Base-by-base conservation (phyloP, 2,113 vertebrate species). In the Gavialis gangeticus region DNA sequence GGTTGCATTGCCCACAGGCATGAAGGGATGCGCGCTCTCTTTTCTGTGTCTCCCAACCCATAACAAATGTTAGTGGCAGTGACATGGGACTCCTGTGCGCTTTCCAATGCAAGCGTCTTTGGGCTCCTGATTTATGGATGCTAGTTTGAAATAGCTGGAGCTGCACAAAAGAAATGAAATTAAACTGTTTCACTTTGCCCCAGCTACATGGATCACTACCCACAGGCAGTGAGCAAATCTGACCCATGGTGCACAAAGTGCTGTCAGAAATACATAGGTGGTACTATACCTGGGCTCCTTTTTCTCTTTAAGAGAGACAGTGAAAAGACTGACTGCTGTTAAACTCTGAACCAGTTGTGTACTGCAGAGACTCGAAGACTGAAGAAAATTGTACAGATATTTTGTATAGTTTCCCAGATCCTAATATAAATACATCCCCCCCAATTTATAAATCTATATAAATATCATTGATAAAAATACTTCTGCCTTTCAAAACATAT, bases 1-100 rank as follows among this genome's bases (percentile, higher is more conserved):
- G 14, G 4, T 30, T 64, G 6, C 67, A 1, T 3, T 79, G 4
- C 69, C 60, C 54, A 34, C 37, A 76, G 83, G n/a, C 2, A 46
- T 16, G 25, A n/a, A 37, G 54, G 28, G 0, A 0, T 75, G 4
- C 1, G 0, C 75, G 17, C 18, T 64, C 69, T 89, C 57, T 12
- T 24, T 54, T 24, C 25, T 62, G 63, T 22, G 24, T 5, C 34
- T 24, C 62, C 21, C 79, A 56, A 55, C 62, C 62, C n/a, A 46
- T n/a, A 46, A 56, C 37, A 12, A 71, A 46, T 28, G 30, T 15
- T 0, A 0, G n/a, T n/a, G 58, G 3, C 12, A 71, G 21, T 46
- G 25, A 10, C 17, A 37, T 62, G 59, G 21, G 25, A 69, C 4
- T 0, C 0, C 59, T 24, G 58, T 60, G 58, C 34, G 78, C 37